Percentiles rank a stretch among this genome's conserved stretches.
Evolutionary conservation across 1,140 invertebrate species (phyloP).

Genomic region (Drosophila pseudoananassae): DNA sequence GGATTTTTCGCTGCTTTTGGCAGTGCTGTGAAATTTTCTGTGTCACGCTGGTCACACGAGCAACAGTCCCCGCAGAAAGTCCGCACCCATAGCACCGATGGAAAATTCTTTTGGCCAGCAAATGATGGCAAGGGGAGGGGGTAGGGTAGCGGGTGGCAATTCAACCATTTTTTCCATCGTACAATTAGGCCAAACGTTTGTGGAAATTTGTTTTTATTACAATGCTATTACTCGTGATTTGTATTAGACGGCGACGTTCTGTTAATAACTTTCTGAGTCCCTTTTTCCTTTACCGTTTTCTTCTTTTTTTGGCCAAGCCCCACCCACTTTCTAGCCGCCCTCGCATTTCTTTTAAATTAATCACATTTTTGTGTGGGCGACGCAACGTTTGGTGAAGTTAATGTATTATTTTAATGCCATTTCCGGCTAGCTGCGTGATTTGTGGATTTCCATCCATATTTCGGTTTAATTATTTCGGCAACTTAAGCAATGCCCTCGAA

Average conservation of each 20-base stretch:
- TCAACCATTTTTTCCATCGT: constrained; percentile 30
- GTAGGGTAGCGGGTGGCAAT: constrained; percentile 10
- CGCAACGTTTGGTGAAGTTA: constrained; percentile 72
- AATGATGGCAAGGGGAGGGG: not conserved
- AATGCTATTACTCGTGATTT: constrained; percentile 62
- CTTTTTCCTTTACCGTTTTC: not conserved
- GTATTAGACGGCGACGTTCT: constrained; percentile 35
- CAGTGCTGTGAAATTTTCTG: constrained; percentile 53
- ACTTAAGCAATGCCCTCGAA: not conserved
- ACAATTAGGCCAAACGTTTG: constrained; percentile 75
- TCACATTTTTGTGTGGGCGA: constrained; percentile 63
- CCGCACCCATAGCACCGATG: constrained; percentile 9
- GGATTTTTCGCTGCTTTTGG: constrained; percentile 28
- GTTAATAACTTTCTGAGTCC: constrained; percentile 28
- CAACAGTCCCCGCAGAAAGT: constrained; percentile 39
- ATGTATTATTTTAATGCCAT: constrained; percentile 78
- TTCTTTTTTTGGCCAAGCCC: not conserved
- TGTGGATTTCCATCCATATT: constrained; percentile 39
- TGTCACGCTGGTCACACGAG: constrained; percentile 64
- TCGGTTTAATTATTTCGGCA: constrained; percentile 29
- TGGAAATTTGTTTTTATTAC: constrained; percentile 79
- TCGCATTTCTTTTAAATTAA: constrained; percentile 61
- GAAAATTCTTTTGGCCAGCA: constrained; percentile 18
- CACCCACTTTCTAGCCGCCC: not conserved
- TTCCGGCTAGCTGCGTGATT: constrained; percentile 73